Evolutionary conservation across 2,797 vertebrate genomes (phyloP).

Genomic region (Atherinosoma microstoma): DNA sequence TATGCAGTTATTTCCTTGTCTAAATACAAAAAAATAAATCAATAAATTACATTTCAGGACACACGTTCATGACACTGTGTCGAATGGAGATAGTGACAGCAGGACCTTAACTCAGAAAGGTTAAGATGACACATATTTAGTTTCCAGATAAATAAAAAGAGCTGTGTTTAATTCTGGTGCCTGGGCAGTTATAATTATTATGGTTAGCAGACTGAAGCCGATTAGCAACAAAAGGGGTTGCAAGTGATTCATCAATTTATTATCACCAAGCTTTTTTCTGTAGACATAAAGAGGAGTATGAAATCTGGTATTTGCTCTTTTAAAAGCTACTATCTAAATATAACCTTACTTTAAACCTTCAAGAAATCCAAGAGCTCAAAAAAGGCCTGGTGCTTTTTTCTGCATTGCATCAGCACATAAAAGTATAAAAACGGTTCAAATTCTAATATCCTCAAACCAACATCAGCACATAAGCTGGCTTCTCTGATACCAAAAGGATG

Average conservation of each 20-base stretch:
- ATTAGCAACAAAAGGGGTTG: background rate
- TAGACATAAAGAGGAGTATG: too few relatives aligned
- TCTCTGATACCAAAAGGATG: slow-evolving; percentile 22
- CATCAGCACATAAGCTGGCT: background rate
- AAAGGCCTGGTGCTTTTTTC: background rate
- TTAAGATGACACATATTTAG: background rate
- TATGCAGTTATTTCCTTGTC: background rate
- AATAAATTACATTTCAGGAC: background rate
- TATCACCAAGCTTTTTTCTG: background rate
- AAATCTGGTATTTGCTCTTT: too few relatives aligned
- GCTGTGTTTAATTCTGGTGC: background rate
- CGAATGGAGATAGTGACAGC: background rate
- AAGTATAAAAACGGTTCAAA: slow-evolving; percentile 13
- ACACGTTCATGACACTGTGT: background rate
- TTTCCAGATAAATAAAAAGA: background rate
- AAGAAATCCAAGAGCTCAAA: background rate
- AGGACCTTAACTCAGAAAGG: background rate
- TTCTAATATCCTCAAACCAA: slow-evolving; percentile 11
- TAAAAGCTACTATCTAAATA: background rate
- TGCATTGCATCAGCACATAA: background rate
- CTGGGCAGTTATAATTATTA: background rate
- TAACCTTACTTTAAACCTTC: background rate
- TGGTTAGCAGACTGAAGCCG: background rate
- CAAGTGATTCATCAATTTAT: background rate
- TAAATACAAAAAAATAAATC: background rate